phyloP scores from a whole-genome alignment of 2,888 invertebrate genomes.

The Andricus quercusramuli region DNA sequence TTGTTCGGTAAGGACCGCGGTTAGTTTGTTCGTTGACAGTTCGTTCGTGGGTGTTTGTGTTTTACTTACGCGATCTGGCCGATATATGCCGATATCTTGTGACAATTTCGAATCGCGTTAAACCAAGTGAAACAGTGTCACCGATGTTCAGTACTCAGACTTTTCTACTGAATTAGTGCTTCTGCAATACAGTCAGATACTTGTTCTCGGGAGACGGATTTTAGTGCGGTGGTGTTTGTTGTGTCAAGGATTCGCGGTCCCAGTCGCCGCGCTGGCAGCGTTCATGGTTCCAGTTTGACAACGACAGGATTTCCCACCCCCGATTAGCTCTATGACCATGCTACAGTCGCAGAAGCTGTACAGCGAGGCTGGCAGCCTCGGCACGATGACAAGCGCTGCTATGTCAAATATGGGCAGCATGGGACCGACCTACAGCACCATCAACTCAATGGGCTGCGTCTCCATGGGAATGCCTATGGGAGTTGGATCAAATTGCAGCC shows the following conservation, averaged over 20 bases:
- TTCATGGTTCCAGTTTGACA: constrained; percentile 68
- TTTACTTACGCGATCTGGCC: constrained; percentile 16
- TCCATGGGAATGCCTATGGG: constrained; percentile 81
- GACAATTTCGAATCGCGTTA: neutral
- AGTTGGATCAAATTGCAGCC: constrained; percentile 73
- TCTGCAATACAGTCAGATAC: neutral
- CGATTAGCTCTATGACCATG: constrained; percentile 74
- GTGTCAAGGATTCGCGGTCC: neutral
- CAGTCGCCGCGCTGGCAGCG: constrained; percentile 62
- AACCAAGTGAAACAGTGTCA: neutral
- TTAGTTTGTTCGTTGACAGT: constrained; percentile 44
- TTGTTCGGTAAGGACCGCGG: constrained; percentile 56
- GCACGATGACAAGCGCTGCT: constrained; percentile 72
- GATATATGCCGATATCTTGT: constrained; percentile 13
- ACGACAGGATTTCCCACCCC: constrained; percentile 59
- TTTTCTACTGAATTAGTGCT: neutral
- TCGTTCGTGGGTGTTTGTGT: constrained; percentile 44
- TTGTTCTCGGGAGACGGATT: neutral
- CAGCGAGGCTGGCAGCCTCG: constrained; percentile 72
- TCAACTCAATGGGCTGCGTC: constrained; percentile 90
- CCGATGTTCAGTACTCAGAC: neutral
- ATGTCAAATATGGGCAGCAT: constrained; percentile 80
- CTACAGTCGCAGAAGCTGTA: constrained; percentile 77
- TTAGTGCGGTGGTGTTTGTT: constrained; percentile 9
- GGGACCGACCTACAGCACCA: constrained; percentile 87